Conservation (phyloP, 2,797 vertebrate species). For the Scleropages formosus region DNA sequence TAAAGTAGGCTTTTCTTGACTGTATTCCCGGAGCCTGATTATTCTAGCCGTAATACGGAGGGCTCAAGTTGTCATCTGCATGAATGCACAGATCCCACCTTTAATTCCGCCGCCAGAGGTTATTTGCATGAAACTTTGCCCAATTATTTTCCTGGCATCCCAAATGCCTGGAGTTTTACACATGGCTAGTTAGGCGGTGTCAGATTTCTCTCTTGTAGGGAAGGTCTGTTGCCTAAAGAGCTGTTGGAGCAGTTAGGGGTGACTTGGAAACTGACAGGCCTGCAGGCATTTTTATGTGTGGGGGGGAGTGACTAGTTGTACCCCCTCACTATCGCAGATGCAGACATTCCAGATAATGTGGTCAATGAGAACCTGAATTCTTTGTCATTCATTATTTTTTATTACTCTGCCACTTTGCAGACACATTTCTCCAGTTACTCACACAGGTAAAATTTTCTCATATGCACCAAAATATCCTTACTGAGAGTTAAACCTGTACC, state of each 20-base stretch:
- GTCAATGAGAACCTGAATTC: no score
- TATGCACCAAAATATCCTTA: no score
- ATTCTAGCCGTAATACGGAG: slow-evolving; percentile 50
- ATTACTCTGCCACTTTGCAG: no score
- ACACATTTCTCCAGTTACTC: no score
- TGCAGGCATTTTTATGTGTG: background rate
- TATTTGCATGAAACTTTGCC: slow-evolving; percentile 72
- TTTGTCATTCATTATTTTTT: no score
- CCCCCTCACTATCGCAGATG: no score
- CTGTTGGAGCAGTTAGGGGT: slow-evolving; percentile 30
- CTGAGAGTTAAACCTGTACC: no score
- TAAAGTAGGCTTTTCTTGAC: slow-evolving; percentile 39
- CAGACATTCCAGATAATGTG: no score
- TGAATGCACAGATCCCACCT: slow-evolving; percentile 69
- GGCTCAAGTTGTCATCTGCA: slow-evolving; percentile 71
- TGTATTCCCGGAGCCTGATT: slow-evolving; percentile 51
- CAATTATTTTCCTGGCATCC: slow-evolving; percentile 65
- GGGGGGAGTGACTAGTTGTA: slow-evolving; percentile 1
- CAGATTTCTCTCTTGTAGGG: slow-evolving; percentile 38
- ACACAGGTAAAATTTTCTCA: no score
- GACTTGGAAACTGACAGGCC: slow-evolving; percentile 7
- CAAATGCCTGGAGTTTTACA: slow-evolving; percentile 55
- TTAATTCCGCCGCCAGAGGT: slow-evolving; percentile 58
- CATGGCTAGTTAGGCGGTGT: slow-evolving; percentile 53
- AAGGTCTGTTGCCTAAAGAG: slow-evolving; percentile 41